These are phyloP conservation scores for Apodemus agrarius DNA, from an alignment of 2,797 vertebrate genomes.

Conservation along the genomic window DNA sequence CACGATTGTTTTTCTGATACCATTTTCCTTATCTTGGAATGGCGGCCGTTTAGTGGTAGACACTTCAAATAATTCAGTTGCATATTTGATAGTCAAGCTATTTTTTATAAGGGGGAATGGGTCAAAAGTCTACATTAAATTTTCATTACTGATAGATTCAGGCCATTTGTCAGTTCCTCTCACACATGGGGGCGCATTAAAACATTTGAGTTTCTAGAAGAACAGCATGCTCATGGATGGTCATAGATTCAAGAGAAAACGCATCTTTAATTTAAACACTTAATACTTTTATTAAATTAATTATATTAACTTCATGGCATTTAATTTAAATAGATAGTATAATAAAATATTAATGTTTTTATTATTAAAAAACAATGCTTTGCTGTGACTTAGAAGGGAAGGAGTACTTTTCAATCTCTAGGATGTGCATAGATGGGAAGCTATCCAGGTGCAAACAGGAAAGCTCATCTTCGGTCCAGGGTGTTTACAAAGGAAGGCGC, in stretches of 20 bases:
- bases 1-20: neutral
- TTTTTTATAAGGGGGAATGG: slow-evolving; percentile 66
- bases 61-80: neutral
- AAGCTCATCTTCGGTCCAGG: accelerated
- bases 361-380: neutral
- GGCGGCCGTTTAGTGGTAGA: neutral
- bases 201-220: slow-evolving; percentile 71
- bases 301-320: neutral
- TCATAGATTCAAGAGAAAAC: slow-evolving; percentile 62
- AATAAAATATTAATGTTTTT: slow-evolving; percentile 47
- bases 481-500: neutral
- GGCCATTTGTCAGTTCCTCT: slow-evolving; percentile 70
- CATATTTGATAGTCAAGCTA: slow-evolving; percentile 65
- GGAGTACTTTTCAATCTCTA: neutral
- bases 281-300: neutral
- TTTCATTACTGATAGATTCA: slow-evolving; percentile 70
- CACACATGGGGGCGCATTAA: slow-evolving; percentile 59
- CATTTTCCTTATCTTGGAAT: neutral
- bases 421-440: accelerated
- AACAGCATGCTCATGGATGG: neutral
- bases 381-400: neutral
- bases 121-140: slow-evolving; percentile 64
- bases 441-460: too few relatives aligned
- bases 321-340: slow-evolving; percentile 20
- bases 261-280: slow-evolving; percentile 12